Evolutionary conservation across 2,888 invertebrate genomes (phyloP).

Genomic region (Dastarcus helophoroides): DNA sequence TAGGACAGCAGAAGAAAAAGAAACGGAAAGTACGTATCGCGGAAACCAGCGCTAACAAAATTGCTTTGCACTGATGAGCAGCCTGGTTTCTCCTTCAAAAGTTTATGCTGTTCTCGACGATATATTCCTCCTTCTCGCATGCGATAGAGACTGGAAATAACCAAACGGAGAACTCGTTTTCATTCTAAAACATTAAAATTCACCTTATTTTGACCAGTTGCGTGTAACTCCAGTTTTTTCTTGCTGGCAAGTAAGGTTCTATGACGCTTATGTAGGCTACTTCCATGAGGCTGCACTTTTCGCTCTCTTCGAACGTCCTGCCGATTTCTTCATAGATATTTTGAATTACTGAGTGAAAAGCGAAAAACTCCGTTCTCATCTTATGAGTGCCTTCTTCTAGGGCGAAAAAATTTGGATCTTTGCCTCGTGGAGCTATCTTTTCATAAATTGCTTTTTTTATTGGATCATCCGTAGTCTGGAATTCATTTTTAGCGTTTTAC

Average conservation of each 20-base stretch:
- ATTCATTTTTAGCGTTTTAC: too few relatives aligned
- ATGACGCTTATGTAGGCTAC: slow-evolving; percentile 42
- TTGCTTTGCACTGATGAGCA: slow-evolving; percentile 4
- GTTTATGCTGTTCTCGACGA: slow-evolving; percentile 6
- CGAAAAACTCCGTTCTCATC: slow-evolving; percentile 48
- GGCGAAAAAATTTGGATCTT: slow-evolving; percentile 35
- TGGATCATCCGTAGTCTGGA: too few relatives aligned
- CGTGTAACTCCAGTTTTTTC: slow-evolving; percentile 41
- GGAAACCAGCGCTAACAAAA: slow-evolving; percentile 8
- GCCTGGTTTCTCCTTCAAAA: slow-evolving; percentile 8
- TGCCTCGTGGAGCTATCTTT: slow-evolving; percentile 46
- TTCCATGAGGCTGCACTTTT: slow-evolving; percentile 58
- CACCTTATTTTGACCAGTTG: slow-evolving; percentile 44
- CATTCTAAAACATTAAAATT: slow-evolving; percentile 15
- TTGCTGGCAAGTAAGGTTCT: slow-evolving; percentile 42
- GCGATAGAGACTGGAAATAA: slow-evolving; percentile 5
- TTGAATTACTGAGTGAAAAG: slow-evolving; percentile 54
- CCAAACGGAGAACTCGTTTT: too few relatives aligned
- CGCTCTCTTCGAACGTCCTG: slow-evolving; percentile 50
- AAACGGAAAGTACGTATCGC: slow-evolving; percentile 8
- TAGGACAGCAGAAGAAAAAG: too few relatives aligned
- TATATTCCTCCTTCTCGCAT: slow-evolving; percentile 8
- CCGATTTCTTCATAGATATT: slow-evolving; percentile 52
- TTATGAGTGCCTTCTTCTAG: slow-evolving; percentile 47
- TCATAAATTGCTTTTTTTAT: slow-evolving; percentile 47